Conservation (phyloP, 1,140 invertebrate genomes). For the Caenorhabditis briggsae region DNA sequence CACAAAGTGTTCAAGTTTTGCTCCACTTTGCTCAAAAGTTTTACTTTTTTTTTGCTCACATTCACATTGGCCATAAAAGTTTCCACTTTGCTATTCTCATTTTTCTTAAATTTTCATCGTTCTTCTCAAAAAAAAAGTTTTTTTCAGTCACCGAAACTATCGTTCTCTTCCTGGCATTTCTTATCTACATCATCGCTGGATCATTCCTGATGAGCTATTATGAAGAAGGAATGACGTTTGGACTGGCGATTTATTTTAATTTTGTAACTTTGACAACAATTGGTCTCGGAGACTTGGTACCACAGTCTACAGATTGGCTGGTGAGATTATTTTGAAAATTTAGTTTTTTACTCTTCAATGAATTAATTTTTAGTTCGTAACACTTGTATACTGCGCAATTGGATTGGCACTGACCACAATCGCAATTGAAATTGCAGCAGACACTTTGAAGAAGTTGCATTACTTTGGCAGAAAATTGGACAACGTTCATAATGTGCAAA, state of each 20-base stretch:
- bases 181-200: slow-evolving; percentile 67
- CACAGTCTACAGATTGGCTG: slow-evolving; percentile 61
- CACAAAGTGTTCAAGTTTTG: neutral
- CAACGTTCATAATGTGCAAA: slow-evolving; percentile 76
- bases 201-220: slow-evolving; percentile 64
- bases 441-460: slow-evolving; percentile 77
- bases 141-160: slow-evolving; percentile 49
- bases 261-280: slow-evolving; percentile 70
- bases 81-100: neutral
- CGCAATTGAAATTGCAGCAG: slow-evolving; percentile 77
- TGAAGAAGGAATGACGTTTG: slow-evolving; percentile 67
- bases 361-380: slow-evolving; percentile 70
- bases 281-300: slow-evolving; percentile 67
- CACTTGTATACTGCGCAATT: slow-evolving; percentile 76
- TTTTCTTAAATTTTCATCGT: neutral
- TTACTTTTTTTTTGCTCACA: neutral
- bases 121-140: neutral
- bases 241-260: slow-evolving; percentile 68
- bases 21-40: neutral
- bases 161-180: slow-evolving; percentile 63
- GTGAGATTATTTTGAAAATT: neutral
- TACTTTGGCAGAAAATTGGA: slow-evolving; percentile 78
- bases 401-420: slow-evolving; percentile 77
- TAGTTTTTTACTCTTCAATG: too few relatives aligned
- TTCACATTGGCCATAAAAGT: neutral